Conservation (phyloP, 2,888 invertebrate genomes). For the Periphyllus acericola region DNA sequence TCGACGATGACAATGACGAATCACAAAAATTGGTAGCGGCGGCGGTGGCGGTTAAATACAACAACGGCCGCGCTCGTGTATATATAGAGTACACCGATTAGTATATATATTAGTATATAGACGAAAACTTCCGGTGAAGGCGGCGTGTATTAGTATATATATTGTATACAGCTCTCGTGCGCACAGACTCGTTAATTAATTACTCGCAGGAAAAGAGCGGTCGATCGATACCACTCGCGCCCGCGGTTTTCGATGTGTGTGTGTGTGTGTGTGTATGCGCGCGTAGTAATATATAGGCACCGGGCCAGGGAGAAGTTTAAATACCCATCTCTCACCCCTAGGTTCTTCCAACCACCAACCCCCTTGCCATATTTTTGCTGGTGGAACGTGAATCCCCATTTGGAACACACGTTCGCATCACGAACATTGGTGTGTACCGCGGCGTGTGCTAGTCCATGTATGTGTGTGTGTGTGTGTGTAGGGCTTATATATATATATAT, state of each 20-base stretch:
- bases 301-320: slow-evolving; percentile 46
- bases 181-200: slow-evolving; percentile 41
- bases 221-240: slow-evolving; percentile 41
- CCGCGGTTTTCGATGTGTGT: neutral
- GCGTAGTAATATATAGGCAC: neutral
- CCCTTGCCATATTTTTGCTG: neutral
- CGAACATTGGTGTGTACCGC: slow-evolving; percentile 5
- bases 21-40: neutral
- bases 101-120: neutral
- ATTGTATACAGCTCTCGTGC: neutral
- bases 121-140: slow-evolving; percentile 22
- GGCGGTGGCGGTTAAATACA: slow-evolving; percentile 11
- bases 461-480: neutral
- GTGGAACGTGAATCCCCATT: slow-evolving; percentile 17
- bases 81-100: slow-evolving; percentile 32
- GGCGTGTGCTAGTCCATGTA: neutral
- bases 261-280: neutral
- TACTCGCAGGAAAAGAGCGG: slow-evolving; percentile 40
- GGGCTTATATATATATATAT: neutral
- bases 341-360: too few relatives aligned
- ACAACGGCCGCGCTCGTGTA: neutral
- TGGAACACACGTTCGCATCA: slow-evolving; percentile 5
- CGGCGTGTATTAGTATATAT: neutral
- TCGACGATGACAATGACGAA: slow-evolving; percentile 32
- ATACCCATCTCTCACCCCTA: neutral